Conservation (phyloP, 2,888 invertebrate genomes). For the Tenthredo scrophulariae region DNA sequence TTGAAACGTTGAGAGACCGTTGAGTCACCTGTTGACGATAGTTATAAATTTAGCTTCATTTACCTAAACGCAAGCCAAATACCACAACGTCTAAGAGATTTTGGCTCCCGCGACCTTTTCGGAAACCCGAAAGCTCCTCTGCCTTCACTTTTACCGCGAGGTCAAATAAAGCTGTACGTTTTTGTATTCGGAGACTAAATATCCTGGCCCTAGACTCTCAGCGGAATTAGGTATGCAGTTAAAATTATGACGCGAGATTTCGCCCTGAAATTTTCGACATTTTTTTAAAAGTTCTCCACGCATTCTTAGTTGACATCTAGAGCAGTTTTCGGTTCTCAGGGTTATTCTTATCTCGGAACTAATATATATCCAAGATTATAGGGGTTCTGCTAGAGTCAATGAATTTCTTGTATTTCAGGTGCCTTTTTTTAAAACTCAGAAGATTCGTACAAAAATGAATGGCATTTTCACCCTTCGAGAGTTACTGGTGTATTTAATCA, state of each 20-base stretch:
- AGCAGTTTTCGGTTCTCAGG: neutral
- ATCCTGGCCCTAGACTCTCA: neutral
- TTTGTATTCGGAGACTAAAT: neutral
- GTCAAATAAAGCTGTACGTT: neutral
- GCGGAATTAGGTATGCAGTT: neutral
- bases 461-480: neutral
- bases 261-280: neutral
- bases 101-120: constrained; percentile 42
- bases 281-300: neutral
- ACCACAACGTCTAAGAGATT: constrained; percentile 30
- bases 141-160: constrained; percentile 13
- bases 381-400: neutral
- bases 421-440: neutral
- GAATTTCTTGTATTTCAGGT: neutral
- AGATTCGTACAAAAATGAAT: neutral
- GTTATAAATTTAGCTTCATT: constrained; percentile 44
- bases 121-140: neutral
- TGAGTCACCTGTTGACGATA: constrained; percentile 53
- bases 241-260: neutral
- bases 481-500: neutral
- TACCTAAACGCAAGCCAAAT: constrained; percentile 32
- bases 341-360: neutral
- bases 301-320: neutral
- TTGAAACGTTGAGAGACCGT: constrained; percentile 2
- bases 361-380: neutral